Conservation (phyloP, 2,797 vertebrate genomes). For the Hydrolagus colliei region DNA sequence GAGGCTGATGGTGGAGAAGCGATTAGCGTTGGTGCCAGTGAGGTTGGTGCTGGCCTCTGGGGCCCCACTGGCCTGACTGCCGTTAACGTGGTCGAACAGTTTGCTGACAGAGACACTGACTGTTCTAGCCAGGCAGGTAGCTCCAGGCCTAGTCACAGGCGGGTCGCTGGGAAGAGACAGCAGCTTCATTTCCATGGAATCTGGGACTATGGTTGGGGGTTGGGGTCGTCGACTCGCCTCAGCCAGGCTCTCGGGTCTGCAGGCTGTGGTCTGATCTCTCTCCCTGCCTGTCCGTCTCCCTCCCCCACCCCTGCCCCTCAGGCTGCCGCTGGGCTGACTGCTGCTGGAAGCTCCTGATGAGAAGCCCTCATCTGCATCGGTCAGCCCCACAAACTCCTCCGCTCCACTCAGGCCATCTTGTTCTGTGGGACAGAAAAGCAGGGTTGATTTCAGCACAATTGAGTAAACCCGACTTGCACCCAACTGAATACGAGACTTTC, state of each 20-base stretch:
- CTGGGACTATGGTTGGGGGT: slow-evolving; percentile 60
- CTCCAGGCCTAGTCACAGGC: slow-evolving; percentile 63
- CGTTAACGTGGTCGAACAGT: slow-evolving; percentile 88
- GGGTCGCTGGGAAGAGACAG: slow-evolving; percentile 78
- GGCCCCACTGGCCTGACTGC: slow-evolving; percentile 59
- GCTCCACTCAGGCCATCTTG: slow-evolving; percentile 76
- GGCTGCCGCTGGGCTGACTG: slow-evolving; percentile 82
- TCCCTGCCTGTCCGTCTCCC: slow-evolving; percentile 58
- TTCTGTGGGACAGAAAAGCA: slow-evolving; percentile 55
- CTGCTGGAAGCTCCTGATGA: slow-evolving; percentile 92
- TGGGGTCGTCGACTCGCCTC: slow-evolving; percentile 50
- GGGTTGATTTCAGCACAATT: background rate
- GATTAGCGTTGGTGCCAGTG: slow-evolving; percentile 60
- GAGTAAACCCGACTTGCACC: background rate
- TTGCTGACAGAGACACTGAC: slow-evolving; percentile 91
- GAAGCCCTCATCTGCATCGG: slow-evolving; percentile 95
- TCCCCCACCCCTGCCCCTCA: slow-evolving; percentile 62
- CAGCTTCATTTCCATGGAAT: slow-evolving; percentile 80
- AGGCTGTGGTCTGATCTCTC: slow-evolving; percentile 54
- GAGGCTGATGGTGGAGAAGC: slow-evolving; percentile 85
- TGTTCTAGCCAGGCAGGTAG: slow-evolving; percentile 74
- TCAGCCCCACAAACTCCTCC: slow-evolving; percentile 80
- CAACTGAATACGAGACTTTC: slow-evolving; percentile 37
- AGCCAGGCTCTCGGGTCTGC: slow-evolving; percentile 59
- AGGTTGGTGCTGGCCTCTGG: slow-evolving; percentile 57